Percentiles rank a stretch among this genome's conserved stretches.
These are phyloP conservation scores for Pissodes strobi DNA, from an alignment of 1,140 invertebrate species.

Conservation along the genomic window DNA sequence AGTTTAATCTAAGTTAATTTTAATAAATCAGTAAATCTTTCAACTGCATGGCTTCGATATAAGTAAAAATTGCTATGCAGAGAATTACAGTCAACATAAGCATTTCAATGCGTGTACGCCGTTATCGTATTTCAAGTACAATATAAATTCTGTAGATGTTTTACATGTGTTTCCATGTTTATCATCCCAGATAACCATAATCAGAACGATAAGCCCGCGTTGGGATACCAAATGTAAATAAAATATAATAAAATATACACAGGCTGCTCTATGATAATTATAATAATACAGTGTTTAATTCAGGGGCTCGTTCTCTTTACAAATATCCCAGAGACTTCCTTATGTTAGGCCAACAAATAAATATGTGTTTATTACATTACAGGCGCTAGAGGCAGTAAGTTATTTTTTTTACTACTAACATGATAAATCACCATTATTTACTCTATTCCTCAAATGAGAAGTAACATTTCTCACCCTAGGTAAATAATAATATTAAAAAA, in stretches of 20 bases:
- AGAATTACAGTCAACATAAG: conserved; percentile 34
- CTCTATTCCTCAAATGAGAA: too few species aligned
- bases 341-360: conserved; percentile 20
- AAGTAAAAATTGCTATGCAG: conserved; percentile 5
- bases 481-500: too few species aligned
- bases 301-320: conserved; percentile 24
- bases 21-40: too few species aligned
- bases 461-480: too few species aligned
- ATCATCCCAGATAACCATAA: conserved; percentile 48
- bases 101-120: conserved; percentile 39
- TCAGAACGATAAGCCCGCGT: conserved; percentile 45
- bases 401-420: too few species aligned
- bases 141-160: conserved; percentile 51
- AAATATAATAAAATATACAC: conserved; percentile 43
- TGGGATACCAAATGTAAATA: conserved; percentile 46
- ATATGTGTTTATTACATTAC: too few species aligned
- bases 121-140: conserved; percentile 33
- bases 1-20: too few species aligned
- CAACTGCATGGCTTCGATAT: too few species aligned
- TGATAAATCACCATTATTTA: too few species aligned
- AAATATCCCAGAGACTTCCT: conserved; percentile 27
- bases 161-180: conserved; percentile 53
- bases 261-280: conserved; percentile 33
- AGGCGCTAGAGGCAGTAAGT: too few species aligned
- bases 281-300: conserved; percentile 33